Conservation (phyloP, 2,113 vertebrate species). For the Irena cyanogastra region DNA sequence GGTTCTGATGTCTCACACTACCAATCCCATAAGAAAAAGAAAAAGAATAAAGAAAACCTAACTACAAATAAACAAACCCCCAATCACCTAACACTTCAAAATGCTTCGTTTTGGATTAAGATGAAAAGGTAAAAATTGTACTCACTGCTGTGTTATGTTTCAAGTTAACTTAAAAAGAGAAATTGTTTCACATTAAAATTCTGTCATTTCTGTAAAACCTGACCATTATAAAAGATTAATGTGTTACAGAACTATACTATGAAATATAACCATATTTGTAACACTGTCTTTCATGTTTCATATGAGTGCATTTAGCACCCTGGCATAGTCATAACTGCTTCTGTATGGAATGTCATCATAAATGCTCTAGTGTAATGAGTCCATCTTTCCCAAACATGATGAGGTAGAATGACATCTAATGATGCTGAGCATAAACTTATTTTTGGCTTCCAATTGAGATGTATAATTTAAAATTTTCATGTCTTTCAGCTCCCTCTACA, state of each 20-base stretch:
- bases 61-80: accelerated
- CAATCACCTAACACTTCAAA: background rate
- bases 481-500: background rate
- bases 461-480: background rate
- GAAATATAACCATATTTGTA: background rate
- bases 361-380: background rate
- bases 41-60: background rate
- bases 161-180: background rate
- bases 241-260: background rate
- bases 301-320: background rate
- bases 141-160: background rate
- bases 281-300: background rate
- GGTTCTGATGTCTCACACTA: background rate
- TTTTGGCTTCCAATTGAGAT: background rate
- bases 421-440: background rate
- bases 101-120: background rate
- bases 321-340: background rate
- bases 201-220: background rate
- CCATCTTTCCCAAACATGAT: background rate
- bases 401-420: background rate
- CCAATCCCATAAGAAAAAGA: background rate
- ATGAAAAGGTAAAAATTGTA: background rate
- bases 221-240: background rate
- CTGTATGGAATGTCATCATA: background rate
- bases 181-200: background rate